Evolutionary conservation across 2,797 vertebrate genomes (phyloP).

Genomic region (Tolypeutes matacus): DNA sequence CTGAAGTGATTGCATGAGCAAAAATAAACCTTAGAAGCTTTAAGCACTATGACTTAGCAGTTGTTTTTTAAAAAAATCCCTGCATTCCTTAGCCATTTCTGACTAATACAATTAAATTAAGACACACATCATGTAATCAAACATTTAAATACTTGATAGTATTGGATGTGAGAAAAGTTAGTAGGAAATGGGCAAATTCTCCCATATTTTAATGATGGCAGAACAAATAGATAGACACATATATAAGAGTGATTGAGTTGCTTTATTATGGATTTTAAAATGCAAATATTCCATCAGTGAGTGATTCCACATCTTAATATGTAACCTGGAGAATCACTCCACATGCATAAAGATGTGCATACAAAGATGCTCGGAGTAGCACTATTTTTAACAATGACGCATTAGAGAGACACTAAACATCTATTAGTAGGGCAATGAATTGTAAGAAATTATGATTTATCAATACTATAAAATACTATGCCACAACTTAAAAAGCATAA

Average conservation of each 20-base stretch:
- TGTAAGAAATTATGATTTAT: background rate
- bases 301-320: background rate
- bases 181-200: background rate
- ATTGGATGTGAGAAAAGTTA: background rate
- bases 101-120: background rate
- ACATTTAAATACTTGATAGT: background rate
- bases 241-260: background rate
- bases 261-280: background rate
- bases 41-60: background rate
- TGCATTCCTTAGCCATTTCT: background rate
- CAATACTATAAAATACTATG: background rate
- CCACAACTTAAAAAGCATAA: background rate
- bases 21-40: background rate
- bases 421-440: background rate
- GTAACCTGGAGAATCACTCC: background rate
- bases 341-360: background rate
- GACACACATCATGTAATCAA: background rate
- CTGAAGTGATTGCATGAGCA: no score
- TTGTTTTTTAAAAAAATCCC: background rate
- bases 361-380: no score
- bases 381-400: background rate
- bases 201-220: no score
- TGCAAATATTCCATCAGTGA: background rate
- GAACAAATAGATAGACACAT: background rate
- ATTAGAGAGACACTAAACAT: background rate